Percentiles rank a stretch among this genome's conserved stretches.
Evolutionary conservation across 2,888 invertebrate species (phyloP).

Genomic region (Biston betularia): DNA sequence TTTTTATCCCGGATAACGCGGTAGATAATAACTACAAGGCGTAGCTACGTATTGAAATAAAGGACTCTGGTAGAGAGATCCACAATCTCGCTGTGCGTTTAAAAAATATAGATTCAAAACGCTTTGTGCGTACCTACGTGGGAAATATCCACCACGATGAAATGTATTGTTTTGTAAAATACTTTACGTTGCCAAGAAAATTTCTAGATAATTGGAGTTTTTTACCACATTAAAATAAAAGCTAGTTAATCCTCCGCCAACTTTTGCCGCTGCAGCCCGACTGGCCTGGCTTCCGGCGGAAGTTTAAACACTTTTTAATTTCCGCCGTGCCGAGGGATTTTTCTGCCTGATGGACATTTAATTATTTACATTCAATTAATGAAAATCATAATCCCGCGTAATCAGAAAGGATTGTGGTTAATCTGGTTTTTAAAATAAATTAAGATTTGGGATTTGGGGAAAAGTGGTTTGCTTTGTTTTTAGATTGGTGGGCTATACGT

Average conservation of each 20-base stretch:
- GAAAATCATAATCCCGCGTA: conserved; percentile 68
- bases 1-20: no score
- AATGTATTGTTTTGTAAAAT: background rate
- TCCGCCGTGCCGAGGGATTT: conserved; percentile 79
- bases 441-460: conserved; percentile 30
- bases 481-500: no score
- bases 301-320: conserved; percentile 81
- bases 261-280: conserved; percentile 77
- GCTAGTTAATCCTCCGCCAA: conserved; percentile 67
- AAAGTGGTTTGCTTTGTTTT: background rate
- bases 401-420: conserved; percentile 56
- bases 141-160: no score
- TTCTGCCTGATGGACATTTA: conserved; percentile 79
- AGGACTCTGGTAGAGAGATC: no score
- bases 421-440: conserved; percentile 52
- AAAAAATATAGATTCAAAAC: no score
- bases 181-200: background rate
- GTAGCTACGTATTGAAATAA: no score
- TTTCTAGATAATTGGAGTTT: background rate
- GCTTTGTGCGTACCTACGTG: no score
- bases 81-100: no score
- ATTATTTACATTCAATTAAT: conserved; percentile 85
- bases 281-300: conserved; percentile 70
- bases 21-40: no score
- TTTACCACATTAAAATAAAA: conserved; percentile 46